A percentile compares a stretch with the other conserved stretches of the same genome.
Evolutionary conservation across 1,140 invertebrate species (phyloP).

Genomic region (Cyrtorhinus lividipennis): DNA sequence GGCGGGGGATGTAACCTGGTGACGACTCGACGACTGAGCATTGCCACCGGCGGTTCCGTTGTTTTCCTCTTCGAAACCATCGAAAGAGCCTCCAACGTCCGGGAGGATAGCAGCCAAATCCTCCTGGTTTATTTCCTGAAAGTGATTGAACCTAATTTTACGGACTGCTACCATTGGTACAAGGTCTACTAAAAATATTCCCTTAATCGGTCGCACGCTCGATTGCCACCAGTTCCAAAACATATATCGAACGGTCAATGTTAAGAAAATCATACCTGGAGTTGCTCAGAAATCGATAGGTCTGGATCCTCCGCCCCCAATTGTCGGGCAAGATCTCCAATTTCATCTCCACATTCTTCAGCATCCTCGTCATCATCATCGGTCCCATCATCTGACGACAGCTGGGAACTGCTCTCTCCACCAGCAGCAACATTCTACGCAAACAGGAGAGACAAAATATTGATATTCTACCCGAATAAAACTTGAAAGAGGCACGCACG

Average conservation of each 20-base stretch:
- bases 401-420: conserved; percentile 6
- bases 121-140: conserved; percentile 50
- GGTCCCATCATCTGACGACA: conserved; percentile 20
- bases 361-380: conserved; percentile 21
- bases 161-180: too few species aligned
- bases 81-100: conserved; percentile 42
- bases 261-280: conserved; percentile 27
- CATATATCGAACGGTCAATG: too few species aligned
- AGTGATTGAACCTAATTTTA: too few species aligned
- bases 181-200: too few species aligned
- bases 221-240: too few species aligned
- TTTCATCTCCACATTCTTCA: conserved; percentile 18
- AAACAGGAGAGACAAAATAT: too few species aligned
- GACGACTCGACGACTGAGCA: conserved; percentile 16
- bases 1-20: background rate
- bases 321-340: conserved; percentile 24
- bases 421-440: conserved; percentile 2
- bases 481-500: too few species aligned
- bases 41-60: conserved; percentile 22
- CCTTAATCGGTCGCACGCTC: too few species aligned
- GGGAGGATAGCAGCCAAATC: conserved; percentile 50
- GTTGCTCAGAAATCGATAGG: conserved; percentile 24
- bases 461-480: too few species aligned
- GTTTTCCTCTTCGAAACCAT: conserved; percentile 38
- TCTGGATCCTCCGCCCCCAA: conserved; percentile 20